These are phyloP conservation scores for Alfaro cultratus DNA, from an alignment of 2,797 vertebrate genomes.

Conservation along the genomic window DNA sequence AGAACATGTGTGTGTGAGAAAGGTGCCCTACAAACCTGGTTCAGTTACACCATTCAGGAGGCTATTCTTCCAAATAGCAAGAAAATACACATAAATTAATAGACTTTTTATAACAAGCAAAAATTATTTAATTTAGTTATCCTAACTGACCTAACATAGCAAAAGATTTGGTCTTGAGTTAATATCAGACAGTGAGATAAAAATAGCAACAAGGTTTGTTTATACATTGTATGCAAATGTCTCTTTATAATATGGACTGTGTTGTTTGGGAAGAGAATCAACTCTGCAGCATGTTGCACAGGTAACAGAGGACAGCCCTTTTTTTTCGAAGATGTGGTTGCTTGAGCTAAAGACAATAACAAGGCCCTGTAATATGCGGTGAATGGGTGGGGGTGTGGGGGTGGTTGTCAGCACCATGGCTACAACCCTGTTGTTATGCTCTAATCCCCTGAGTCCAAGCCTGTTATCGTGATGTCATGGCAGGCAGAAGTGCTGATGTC, in stretches of 20 bases:
- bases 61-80: background rate
- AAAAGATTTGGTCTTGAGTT: background rate
- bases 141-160: background rate
- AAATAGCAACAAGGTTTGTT: background rate
- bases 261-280: slow-evolving; percentile 12
- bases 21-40: background rate
- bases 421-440: slow-evolving; percentile 33
- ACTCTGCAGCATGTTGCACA: slow-evolving; percentile 5
- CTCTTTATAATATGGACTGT: background rate
- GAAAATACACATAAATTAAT: background rate
- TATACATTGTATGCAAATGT: background rate
- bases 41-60: background rate
- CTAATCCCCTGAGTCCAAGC: slow-evolving; percentile 60
- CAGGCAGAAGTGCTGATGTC: slow-evolving; percentile 57
- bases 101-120: background rate
- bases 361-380: slow-evolving; percentile 13
- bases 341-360: slow-evolving; percentile 39
- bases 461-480: slow-evolving; percentile 65
- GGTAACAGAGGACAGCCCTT: background rate
- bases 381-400: background rate
- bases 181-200: background rate
- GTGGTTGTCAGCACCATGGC: slow-evolving; percentile 50
- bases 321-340: background rate
- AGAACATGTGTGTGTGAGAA: background rate
- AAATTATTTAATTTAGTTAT: background rate